phyloP scores from a whole-genome alignment of 1,140 invertebrate genomes.

The Calephelis nemesis region DNA sequence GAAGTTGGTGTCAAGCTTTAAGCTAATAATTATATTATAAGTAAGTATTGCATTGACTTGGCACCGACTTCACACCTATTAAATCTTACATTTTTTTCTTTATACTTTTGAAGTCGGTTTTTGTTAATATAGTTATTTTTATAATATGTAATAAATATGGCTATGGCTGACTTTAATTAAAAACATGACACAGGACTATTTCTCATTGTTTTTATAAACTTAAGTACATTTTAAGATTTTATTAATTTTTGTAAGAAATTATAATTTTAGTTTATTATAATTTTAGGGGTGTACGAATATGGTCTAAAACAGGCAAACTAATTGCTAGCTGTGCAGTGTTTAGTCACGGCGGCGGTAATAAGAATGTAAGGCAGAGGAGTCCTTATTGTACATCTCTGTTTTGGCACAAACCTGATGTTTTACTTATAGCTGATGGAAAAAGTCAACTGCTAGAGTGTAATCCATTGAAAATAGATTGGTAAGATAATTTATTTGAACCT shows the following conservation, averaged over 20 bases:
- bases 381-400: slow-evolving; percentile 40
- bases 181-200: too few relatives aligned
- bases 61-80: too few relatives aligned
- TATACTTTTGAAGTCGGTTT: neutral
- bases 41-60: too few relatives aligned
- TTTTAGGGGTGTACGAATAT: slow-evolving; percentile 54
- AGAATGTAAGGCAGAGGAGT: slow-evolving; percentile 31
- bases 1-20: too few relatives aligned
- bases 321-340: slow-evolving; percentile 43
- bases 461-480: slow-evolving; percentile 57
- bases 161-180: too few relatives aligned
- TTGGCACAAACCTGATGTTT: slow-evolving; percentile 54
- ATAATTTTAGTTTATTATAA: neutral
- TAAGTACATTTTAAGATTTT: neutral
- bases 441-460: slow-evolving; percentile 55
- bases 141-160: neutral
- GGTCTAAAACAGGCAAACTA: slow-evolving; percentile 60
- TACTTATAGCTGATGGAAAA: slow-evolving; percentile 58
- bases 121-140: slow-evolving; percentile 18
- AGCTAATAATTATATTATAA: too few relatives aligned
- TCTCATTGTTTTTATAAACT: too few relatives aligned
- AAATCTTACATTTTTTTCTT: too few relatives aligned
- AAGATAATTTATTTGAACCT: slow-evolving; percentile 20
- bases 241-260: slow-evolving; percentile 5
- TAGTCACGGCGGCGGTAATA: slow-evolving; percentile 23